Conservation (phyloP, 1,140 invertebrate species). For the Apis dorsata region DNA sequence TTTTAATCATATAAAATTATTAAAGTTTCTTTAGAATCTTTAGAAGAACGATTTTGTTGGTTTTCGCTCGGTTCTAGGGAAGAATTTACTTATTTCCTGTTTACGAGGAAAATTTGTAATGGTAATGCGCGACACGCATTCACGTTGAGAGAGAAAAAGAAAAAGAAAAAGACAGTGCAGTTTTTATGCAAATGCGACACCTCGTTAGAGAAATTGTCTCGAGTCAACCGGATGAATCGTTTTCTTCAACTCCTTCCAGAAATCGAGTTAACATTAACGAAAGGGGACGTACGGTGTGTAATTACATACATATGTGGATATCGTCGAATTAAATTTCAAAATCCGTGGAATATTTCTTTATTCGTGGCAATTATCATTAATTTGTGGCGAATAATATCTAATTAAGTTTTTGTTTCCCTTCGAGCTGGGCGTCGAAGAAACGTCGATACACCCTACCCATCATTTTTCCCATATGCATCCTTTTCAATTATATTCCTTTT, state of each 20-base stretch:
- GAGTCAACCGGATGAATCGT: background rate
- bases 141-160: background rate
- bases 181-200: slow-evolving; percentile 9
- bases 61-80: too few species aligned
- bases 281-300: background rate
- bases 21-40: too few species aligned
- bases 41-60: too few species aligned
- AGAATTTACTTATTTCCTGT: background rate
- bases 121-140: background rate
- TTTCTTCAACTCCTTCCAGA: background rate
- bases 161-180: background rate
- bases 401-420: slow-evolving; percentile 7
- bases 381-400: slow-evolving; percentile 6
- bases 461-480: background rate
- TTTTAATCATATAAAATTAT: too few species aligned
- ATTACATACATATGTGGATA: background rate
- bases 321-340: slow-evolving; percentile 12
- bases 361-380: slow-evolving; percentile 12
- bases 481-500: background rate
- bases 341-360: background rate
- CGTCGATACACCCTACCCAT: slow-evolving; percentile 3
- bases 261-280: background rate
- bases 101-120: background rate
- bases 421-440: too few species aligned
- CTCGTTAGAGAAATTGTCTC: background rate